A percentile compares a stretch with the other conserved stretches of the same genome.
phyloP scores from a whole-genome alignment of 2,888 invertebrate species.

The Malthinus flaveolus region DNA sequence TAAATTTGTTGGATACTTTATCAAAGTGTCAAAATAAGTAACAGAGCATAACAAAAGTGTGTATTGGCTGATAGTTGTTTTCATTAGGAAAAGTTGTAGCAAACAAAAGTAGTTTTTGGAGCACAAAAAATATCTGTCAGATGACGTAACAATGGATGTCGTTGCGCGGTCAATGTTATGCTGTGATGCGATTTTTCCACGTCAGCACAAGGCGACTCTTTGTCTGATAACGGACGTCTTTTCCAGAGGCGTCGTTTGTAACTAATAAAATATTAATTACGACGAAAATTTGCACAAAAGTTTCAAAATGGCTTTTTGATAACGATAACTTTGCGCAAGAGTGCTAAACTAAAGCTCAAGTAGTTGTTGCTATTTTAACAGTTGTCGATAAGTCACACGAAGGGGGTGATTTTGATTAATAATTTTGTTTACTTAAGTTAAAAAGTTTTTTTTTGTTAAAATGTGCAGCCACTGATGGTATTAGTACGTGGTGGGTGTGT shows the following conservation, averaged over 20 bases:
- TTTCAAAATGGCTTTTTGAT: no score
- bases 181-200: constrained; percentile 54
- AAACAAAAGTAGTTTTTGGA: constrained; percentile 25
- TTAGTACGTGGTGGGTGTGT: constrained; percentile 27
- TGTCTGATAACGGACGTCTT: constrained; percentile 49
- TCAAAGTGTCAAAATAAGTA: constrained; percentile 11
- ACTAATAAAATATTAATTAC: background rate
- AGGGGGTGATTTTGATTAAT: background rate
- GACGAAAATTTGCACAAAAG: no score
- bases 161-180: constrained; percentile 52
- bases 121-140: constrained; percentile 32
- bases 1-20: constrained; percentile 1
- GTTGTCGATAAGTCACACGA: no score
- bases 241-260: constrained; percentile 20
- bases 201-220: constrained; percentile 53
- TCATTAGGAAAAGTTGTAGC: constrained; percentile 27
- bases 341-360: no score
- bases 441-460: background rate
- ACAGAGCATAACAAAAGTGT: constrained; percentile 23
- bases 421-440: constrained; percentile 6
- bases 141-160: constrained; percentile 39
- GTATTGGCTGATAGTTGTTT: constrained; percentile 21
- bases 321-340: no score
- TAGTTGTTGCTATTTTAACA: no score
- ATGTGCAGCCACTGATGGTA: constrained; percentile 23